phyloP scores from a whole-genome alignment of 2,888 invertebrate genomes.

The Ichneumoninae sp. region DNA sequence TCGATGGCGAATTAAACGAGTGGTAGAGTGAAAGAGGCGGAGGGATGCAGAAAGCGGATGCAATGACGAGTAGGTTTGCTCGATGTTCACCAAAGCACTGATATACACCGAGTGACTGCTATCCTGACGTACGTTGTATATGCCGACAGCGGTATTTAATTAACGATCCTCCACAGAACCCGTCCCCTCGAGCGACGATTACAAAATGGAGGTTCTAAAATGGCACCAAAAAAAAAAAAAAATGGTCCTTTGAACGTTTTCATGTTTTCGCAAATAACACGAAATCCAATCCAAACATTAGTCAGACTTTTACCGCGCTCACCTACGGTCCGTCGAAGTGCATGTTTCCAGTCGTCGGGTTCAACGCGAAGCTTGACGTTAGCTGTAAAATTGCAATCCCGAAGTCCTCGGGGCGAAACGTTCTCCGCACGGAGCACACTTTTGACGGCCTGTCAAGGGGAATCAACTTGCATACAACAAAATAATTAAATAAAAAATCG shows the following conservation, averaged over 20 bases:
- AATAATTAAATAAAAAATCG: not conserved
- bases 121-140: conserved; percentile 5
- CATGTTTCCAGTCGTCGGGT: not conserved
- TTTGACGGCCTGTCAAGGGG: not conserved
- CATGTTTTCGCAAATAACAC: not conserved
- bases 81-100: conserved; percentile 2
- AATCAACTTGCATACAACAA: conserved; percentile 4
- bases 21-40: not conserved
- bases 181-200: not conserved
- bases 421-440: conserved; percentile 10
- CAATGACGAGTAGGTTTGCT: conserved; percentile 13
- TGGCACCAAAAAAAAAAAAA: not conserved
- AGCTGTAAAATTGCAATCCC: not conserved
- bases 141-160: conserved; percentile 15
- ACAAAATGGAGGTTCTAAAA: not conserved
- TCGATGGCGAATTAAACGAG: conserved; percentile 12
- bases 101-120: not conserved
- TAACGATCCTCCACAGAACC: not conserved
- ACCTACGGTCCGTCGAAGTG: not conserved
- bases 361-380: conserved; percentile 14
- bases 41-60: not conserved
- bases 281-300: not conserved
- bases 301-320: not conserved
- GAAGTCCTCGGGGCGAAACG: conserved; percentile 39
- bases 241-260: not conserved